Conservation (phyloP, 2,888 invertebrate genomes). For the Antheraea yamamai region DNA sequence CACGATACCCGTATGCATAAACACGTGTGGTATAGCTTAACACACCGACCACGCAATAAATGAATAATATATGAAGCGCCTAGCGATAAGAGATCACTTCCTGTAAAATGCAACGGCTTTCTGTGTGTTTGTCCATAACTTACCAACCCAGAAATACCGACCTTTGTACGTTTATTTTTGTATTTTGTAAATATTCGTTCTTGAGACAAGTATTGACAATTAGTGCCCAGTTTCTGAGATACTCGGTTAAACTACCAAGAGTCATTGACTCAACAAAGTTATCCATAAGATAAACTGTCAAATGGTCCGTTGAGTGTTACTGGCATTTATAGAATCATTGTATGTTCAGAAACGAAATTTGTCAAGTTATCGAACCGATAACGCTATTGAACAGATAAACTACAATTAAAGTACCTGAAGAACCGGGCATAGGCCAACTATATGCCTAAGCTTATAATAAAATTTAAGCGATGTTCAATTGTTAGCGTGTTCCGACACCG, state of each 20-base stretch:
- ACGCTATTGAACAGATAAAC: no score
- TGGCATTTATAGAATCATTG: no score
- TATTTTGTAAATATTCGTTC: background rate
- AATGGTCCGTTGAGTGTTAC: no score
- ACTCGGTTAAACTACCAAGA: no score
- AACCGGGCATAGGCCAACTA: background rate
- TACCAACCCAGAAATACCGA: background rate
- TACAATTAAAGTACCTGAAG: no score
- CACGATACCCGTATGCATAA: conserved; percentile 1
- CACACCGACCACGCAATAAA: background rate
- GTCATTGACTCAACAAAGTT: no score
- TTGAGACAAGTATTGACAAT: background rate
- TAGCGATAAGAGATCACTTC: conserved; percentile 6
- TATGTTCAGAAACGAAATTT: no score
- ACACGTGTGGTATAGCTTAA: background rate
- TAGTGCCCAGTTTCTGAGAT: no score
- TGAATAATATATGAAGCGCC: conserved; percentile 11
- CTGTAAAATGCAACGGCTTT: background rate
- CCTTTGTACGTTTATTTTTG: background rate
- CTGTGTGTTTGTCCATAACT: background rate
- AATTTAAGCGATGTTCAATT: background rate
- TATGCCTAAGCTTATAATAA: background rate
- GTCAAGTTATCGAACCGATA: no score
- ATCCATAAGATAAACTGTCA: no score
- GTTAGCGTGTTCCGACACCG: no score